phyloP scores from a whole-genome alignment of 2,888 invertebrate genomes.

The Bellardia pandia region DNA sequence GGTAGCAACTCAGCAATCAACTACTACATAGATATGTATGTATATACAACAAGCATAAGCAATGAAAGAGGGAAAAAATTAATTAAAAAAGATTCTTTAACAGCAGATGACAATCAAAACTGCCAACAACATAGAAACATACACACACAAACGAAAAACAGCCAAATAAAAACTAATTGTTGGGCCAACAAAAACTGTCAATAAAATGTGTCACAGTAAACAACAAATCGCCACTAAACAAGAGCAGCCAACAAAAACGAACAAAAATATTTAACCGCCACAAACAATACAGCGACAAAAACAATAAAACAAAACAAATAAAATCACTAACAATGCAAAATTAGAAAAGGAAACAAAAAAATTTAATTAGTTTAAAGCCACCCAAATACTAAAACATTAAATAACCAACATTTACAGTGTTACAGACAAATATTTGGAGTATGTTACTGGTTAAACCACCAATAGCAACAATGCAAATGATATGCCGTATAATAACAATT shows the following conservation, averaged over 20 bases:
- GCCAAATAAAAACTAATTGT: conserved; percentile 24
- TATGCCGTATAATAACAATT: no score
- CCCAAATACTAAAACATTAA: no score
- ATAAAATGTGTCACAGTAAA: conserved; percentile 62
- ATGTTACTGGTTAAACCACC: no score
- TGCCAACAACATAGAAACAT: not conserved
- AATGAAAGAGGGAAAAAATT: conserved; percentile 40
- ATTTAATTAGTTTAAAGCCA: not conserved
- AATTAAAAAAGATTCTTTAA: conserved; percentile 62
- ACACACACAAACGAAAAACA: not conserved
- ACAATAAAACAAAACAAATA: not conserved
- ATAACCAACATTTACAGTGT: no score
- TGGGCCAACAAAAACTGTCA: conserved; percentile 49
- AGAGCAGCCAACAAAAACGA: conserved; percentile 4
- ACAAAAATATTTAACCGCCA: conserved; percentile 22
- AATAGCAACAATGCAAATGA: no score
- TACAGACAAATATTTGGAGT: no score
- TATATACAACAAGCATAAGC: not conserved
- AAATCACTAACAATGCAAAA: not conserved
- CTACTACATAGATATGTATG: not conserved
- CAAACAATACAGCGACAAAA: conserved; percentile 15
- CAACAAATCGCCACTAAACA: conserved; percentile 51
- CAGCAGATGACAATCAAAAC: conserved; percentile 62
- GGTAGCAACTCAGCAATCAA: not conserved
- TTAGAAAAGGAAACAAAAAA: not conserved